Evolutionary conservation across 1,140 invertebrate species (phyloP), one percentile per base, ranked within the genome.

Genomic region (Prorops nasuta): DNA sequence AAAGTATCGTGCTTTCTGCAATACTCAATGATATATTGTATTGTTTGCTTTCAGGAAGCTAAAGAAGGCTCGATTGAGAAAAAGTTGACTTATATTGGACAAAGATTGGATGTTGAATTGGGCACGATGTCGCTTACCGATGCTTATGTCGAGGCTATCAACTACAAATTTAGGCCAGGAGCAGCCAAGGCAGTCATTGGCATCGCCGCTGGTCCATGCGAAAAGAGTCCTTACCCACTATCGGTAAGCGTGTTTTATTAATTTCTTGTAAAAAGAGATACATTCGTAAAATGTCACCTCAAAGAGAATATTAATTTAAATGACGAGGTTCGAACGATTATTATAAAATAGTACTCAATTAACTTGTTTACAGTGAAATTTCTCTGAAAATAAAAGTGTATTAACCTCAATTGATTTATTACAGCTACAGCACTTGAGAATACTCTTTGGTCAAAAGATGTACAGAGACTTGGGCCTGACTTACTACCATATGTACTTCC

Each of bases 161-260:
- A 75, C 7, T 86, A 84, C 75, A 83, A 83, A 28, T 86, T 83
- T 76, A 79, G 85, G 66, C 67, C 80, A 3, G 79, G 78, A 4
- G 80, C 85, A 3, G 75, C 78, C 0, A 86, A 83, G 56, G 75
- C 76, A 18, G 81, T 86, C 9, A 63, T 87, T 52, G 80, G 74
- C 2, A 68, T 86, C 1, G 47, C 73, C 3, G 54, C 66, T 1
- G 56, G 54, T 2, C 57, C 63, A 1, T 79, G 78, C 37, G 76
- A 76, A 42, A 77, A 73, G 57, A 73, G 67, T 36, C 58, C 58
- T 0, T 28, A 76, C 6, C 71, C 69, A n/a, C 10, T 77, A 38
- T 78, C 76, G 39, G 75, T 76, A 61, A 70, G 49, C 22, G 34
- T 20, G 4, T 17, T 19, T 38, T 42, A 35, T 18, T 7, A 22